These are phyloP conservation scores for Edolisoma coerulescens DNA, from an alignment of 2,113 vertebrate genomes.

Conservation along the genomic window DNA sequence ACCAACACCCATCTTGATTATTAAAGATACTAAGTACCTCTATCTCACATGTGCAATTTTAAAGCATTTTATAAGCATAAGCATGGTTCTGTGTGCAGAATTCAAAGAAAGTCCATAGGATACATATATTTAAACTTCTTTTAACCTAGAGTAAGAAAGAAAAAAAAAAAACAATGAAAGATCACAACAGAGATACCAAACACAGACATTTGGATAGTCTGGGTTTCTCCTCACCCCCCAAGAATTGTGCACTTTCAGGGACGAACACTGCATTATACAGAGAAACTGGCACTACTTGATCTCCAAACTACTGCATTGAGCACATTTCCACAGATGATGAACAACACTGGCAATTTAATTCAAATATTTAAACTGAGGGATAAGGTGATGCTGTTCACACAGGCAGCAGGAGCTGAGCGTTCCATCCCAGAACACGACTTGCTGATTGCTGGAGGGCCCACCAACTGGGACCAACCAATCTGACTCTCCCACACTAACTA, in stretches of 20 bases:
- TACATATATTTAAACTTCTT: background rate
- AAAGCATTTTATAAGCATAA: background rate
- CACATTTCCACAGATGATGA: background rate
- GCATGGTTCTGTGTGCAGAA: background rate
- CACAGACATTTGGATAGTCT: no score
- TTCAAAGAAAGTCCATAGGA: background rate
- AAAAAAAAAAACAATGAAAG: background rate
- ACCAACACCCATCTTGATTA: background rate
- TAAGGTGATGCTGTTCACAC: no score
- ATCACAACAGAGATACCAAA: background rate
- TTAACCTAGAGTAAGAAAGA: background rate
- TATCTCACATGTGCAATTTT: rapidly evolving
- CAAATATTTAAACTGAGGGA: background rate
- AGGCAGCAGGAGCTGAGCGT: no score
- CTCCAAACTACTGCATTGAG: background rate
- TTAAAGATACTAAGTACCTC: background rate
- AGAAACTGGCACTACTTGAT: background rate
- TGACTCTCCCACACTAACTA: rapidly evolving
- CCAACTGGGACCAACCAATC: background rate
- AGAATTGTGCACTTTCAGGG: background rate
- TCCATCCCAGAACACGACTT: rapidly evolving
- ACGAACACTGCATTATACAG: background rate
- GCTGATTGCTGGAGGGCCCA: background rate
- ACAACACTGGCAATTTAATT: background rate
- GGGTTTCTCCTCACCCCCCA: rapidly evolving